These are phyloP conservation scores for Apis laboriosa DNA, from an alignment of 1,140 invertebrate genomes.

Conservation along the genomic window DNA sequence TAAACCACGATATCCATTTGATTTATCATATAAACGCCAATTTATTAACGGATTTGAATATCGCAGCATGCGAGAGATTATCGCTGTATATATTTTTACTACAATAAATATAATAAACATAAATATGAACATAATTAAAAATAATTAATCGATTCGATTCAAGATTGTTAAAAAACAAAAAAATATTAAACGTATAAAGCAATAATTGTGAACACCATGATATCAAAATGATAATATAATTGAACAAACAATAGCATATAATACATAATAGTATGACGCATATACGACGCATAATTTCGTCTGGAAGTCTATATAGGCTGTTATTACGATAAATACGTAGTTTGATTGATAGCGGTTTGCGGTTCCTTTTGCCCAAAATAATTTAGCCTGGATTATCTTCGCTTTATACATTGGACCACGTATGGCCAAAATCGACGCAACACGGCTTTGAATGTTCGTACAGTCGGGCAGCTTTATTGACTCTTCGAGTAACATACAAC, in stretches of 20 bases:
- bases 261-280: background rate
- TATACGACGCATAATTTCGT: background rate
- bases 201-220: background rate
- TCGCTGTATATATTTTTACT: too few relatives aligned
- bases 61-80: too few relatives aligned
- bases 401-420: background rate
- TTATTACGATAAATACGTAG: conserved; percentile 4
- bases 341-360: conserved; percentile 18
- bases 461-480: background rate
- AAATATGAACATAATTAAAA: too few relatives aligned
- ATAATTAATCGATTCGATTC: too few relatives aligned
- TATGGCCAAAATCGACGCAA: conserved; percentile 1
- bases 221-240: background rate
- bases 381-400: conserved; percentile 15
- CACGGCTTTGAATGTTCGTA: background rate
- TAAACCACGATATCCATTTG: background rate
- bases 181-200: too few relatives aligned
- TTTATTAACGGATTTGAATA: background rate
- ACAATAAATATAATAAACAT: too few relatives aligned
- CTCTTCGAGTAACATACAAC: background rate
- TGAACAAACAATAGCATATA: background rate
- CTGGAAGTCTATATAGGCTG: background rate
- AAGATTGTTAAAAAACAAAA: too few relatives aligned
- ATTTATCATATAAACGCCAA: background rate
- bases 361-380: conserved; percentile 27